A percentile compares a stretch with the other conserved stretches of the same genome.
Conservation (phyloP, 2,113 vertebrate species). For the Cyprinus carpio region DNA sequence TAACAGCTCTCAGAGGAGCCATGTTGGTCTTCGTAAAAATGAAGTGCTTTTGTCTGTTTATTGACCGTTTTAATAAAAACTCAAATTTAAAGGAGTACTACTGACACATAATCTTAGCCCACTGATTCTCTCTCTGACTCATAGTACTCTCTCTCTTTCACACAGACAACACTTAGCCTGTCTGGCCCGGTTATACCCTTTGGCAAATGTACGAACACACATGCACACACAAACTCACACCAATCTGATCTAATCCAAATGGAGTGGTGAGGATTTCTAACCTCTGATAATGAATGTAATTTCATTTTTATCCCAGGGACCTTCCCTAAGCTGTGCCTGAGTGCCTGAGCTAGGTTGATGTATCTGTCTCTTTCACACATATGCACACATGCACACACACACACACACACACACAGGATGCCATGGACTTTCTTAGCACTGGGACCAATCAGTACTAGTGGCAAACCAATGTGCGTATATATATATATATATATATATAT, state of each 20-base stretch:
- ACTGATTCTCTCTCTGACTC: conserved; percentile 11
- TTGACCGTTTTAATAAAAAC: conserved; percentile 35
- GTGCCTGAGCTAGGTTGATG: conserved; percentile 9
- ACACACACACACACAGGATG: neutral
- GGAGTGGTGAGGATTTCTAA: conserved; percentile 35
- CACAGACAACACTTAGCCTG: conserved; percentile 6
- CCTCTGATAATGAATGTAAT: conserved; percentile 45
- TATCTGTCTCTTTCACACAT: neutral
- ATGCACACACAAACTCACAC: conserved; percentile 3
- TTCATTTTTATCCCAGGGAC: conserved; percentile 37
- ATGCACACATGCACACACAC: neutral
- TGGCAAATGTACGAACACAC: conserved; percentile 24
- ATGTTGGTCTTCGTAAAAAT: conserved; percentile 28
- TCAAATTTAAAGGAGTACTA: neutral
- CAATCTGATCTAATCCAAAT: conserved; percentile 32
- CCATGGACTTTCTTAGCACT: neutral
- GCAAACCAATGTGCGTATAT: neutral
- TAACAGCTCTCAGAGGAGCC: conserved; percentile 38
- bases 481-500: too few species aligned
- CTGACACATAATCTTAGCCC: conserved; percentile 15
- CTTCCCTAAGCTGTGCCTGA: neutral
- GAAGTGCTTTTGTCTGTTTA: conserved; percentile 34
- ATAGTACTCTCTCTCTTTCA: neutral
- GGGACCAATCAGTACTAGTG: neutral
- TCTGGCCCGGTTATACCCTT: conserved; percentile 18